Conservation (phyloP, 2,113 vertebrate genomes). For the Lagopus muta region DNA sequence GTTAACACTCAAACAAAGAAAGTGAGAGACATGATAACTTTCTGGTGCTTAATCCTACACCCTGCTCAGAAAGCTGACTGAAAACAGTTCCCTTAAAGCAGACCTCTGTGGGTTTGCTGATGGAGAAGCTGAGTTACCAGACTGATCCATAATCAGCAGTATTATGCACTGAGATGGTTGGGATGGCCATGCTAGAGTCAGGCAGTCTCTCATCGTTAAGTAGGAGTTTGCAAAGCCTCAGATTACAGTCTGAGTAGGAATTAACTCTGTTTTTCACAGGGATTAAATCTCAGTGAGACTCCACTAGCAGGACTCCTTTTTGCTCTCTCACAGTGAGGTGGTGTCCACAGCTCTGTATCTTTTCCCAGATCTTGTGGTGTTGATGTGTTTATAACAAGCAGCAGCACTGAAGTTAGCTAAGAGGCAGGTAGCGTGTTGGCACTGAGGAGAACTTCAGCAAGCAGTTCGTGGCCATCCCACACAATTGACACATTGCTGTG, state of each 20-base stretch:
- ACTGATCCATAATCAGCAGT: neutral
- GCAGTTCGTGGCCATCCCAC: rapidly evolving
- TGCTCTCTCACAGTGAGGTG: neutral
- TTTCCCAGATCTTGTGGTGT: neutral
- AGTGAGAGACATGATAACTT: neutral
- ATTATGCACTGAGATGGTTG: rapidly evolving
- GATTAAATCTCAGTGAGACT: neutral
- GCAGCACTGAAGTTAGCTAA: neutral
- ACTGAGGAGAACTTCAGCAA: neutral
- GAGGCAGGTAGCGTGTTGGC: neutral
- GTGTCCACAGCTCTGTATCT: neutral
- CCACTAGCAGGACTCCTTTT: neutral
- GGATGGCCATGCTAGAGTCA: neutral
- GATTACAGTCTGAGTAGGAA: neutral
- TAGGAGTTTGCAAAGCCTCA: neutral
- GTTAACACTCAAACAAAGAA: neutral
- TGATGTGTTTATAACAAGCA: neutral
- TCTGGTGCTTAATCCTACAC: neutral
- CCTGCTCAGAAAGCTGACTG: neutral
- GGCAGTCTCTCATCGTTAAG: neutral
- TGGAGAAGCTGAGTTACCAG: neutral
- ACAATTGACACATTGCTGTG: rapidly evolving
- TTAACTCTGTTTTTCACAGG: neutral
- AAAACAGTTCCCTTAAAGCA: neutral
- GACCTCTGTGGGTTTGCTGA: neutral